These are phyloP conservation scores for Drosophila vallismaia DNA, from an alignment of 2,888 invertebrate species.

Conservation along the genomic window DNA sequence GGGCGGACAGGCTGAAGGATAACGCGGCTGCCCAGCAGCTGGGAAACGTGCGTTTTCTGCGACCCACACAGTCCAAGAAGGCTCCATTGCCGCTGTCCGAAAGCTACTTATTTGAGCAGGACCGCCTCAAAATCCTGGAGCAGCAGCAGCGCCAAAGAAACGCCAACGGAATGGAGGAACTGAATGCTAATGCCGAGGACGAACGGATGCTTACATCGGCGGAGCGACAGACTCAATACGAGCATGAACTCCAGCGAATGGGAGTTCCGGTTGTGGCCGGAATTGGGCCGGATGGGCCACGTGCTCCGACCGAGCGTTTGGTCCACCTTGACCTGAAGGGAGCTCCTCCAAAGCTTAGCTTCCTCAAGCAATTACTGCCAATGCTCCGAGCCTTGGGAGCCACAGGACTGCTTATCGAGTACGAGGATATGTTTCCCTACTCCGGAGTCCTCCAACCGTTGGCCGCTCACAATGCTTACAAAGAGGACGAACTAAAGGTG, in stretches of 20 bases:
- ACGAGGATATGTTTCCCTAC: slow-evolving; percentile 93
- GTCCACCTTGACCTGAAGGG: slow-evolving; percentile 92
- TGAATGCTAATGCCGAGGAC: slow-evolving; percentile 77
- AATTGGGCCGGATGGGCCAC: slow-evolving; percentile 82
- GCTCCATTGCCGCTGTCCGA: slow-evolving; percentile 77
- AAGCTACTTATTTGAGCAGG: slow-evolving; percentile 83
- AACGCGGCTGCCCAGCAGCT: slow-evolving; percentile 52
- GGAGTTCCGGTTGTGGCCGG: slow-evolving; percentile 82
- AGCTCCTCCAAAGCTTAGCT: slow-evolving; percentile 87
- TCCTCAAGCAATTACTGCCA: slow-evolving; percentile 86
- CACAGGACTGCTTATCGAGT: slow-evolving; percentile 90
- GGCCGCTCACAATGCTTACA: slow-evolving; percentile 86
- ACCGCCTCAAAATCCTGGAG: slow-evolving; percentile 83
- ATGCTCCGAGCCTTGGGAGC: slow-evolving; percentile 87
- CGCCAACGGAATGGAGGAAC: slow-evolving; percentile 78
- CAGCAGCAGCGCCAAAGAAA: slow-evolving; percentile 84
- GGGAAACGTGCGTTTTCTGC: slow-evolving; percentile 79
- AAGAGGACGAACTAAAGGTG: slow-evolving; percentile 80
- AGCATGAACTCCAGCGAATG: slow-evolving; percentile 83
- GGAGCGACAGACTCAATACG: slow-evolving; percentile 83
- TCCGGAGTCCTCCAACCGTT: slow-evolving; percentile 85
- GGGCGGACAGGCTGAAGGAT: slow-evolving; percentile 74
- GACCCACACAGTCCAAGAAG: slow-evolving; percentile 78
- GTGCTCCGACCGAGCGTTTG: slow-evolving; percentile 84
- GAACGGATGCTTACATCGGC: slow-evolving; percentile 82